Percentiles rank a stretch among this genome's conserved stretches.
These are phyloP conservation scores for Gymnoscelis rufifasciata DNA, from an alignment of 2,888 invertebrate species.

Conservation along the genomic window DNA sequence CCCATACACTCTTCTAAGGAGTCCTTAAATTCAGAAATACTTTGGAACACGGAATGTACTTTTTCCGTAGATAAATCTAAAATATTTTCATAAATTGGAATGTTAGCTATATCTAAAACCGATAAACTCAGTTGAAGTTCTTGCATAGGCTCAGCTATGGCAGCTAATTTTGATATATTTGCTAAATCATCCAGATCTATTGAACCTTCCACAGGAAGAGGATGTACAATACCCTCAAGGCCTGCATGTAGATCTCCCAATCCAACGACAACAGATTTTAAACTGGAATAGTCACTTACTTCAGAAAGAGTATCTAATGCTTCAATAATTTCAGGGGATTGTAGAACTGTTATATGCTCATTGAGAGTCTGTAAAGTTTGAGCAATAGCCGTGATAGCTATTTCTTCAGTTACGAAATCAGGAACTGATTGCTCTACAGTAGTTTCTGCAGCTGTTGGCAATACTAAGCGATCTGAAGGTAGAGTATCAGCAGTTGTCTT, in stretches of 20 bases:
- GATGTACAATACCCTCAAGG: constrained; percentile 60
- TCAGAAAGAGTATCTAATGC: constrained; percentile 58
- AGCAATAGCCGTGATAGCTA: constrained; percentile 43
- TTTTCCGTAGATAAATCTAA: constrained; percentile 55
- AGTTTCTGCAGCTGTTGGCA: constrained; percentile 49
- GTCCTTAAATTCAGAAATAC: constrained; percentile 52
- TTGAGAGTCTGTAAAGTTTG: constrained; percentile 58
- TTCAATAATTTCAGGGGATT: constrained; percentile 57
- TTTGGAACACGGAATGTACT: constrained; percentile 53
- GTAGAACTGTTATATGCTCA: constrained; percentile 53
- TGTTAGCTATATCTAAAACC: constrained; percentile 55
- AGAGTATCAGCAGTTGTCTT: constrained; percentile 76
- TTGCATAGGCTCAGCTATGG: constrained; percentile 61
- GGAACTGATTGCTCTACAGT: constrained; percentile 36
- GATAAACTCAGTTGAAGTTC: constrained; percentile 59
- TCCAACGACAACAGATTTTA: constrained; percentile 51
- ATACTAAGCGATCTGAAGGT: constrained; percentile 51
- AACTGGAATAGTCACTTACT: constrained; percentile 53
- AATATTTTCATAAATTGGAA: constrained; percentile 63
- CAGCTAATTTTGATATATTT: constrained; percentile 46
- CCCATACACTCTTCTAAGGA: constrained; percentile 54
- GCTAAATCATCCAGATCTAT: constrained; percentile 39
- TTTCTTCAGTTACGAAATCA: constrained; percentile 32
- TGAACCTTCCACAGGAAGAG: constrained; percentile 53
- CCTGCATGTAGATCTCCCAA: constrained; percentile 51